These are phyloP conservation scores for Thymelicus sylvestris DNA, from an alignment of 2,888 invertebrate genomes.

Conservation along the genomic window DNA sequence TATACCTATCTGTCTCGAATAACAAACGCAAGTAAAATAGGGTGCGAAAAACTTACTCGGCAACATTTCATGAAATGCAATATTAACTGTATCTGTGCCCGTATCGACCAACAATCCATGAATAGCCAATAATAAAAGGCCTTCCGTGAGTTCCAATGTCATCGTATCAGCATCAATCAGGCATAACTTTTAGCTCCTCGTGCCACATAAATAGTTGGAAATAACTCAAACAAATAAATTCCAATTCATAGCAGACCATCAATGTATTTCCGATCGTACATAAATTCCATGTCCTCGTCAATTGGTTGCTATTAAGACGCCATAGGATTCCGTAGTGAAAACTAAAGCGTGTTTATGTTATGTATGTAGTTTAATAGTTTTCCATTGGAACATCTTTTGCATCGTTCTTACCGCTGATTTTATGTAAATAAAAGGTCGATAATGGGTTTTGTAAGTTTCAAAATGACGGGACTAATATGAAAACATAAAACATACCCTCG, in stretches of 20 bases:
- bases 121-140: neutral
- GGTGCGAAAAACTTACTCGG: too few relatives aligned
- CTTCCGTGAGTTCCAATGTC: neutral
- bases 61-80: neutral
- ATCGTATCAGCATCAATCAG: constrained; percentile 7
- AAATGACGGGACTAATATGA: too few relatives aligned
- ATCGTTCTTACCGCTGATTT: too few relatives aligned
- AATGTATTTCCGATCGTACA: constrained; percentile 4
- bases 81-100: too few relatives aligned
- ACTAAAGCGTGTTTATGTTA: too few relatives aligned
- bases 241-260: neutral
- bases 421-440: too few relatives aligned
- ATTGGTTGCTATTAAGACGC: neutral
- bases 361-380: too few relatives aligned
- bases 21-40: too few relatives aligned
- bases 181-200: constrained; percentile 1
- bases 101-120: neutral
- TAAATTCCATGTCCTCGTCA: constrained; percentile 4
- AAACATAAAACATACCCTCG: too few relatives aligned
- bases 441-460: too few relatives aligned
- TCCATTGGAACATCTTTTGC: too few relatives aligned
- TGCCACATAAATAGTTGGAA: neutral
- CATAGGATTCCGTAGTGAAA: neutral
- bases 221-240: constrained; percentile 7
- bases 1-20: too few relatives aligned